Evolutionary conservation across 1,140 invertebrate genomes (phyloP).

Genomic region (Megalonaias nervosa): DNA sequence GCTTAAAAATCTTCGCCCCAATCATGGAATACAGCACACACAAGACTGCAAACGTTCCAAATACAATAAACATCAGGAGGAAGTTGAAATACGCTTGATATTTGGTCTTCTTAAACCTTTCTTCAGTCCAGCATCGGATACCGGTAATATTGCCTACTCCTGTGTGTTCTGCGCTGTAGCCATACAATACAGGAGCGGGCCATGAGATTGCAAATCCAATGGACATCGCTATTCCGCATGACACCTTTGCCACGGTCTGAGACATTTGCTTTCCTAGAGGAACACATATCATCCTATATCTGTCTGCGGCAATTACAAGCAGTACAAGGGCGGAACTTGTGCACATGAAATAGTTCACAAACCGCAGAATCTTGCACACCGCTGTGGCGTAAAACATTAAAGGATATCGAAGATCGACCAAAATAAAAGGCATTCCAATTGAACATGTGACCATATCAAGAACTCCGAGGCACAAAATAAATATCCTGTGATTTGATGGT

Average conservation of each 20-base stretch:
- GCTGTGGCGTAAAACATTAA: conserved; percentile 38
- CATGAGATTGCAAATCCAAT: no score
- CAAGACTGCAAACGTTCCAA: conserved; percentile 33
- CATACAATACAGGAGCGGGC: no score
- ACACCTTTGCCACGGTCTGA: no score
- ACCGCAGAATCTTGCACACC: conserved; percentile 41
- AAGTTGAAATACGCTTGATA: conserved; percentile 34
- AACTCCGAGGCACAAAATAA: conserved; percentile 46
- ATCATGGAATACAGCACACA: conserved; percentile 44
- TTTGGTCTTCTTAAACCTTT: background rate
- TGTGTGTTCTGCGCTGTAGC: no score
- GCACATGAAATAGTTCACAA: conserved; percentile 36
- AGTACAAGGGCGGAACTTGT: conserved; percentile 39
- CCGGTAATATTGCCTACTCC: no score
- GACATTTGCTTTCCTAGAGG: no score
- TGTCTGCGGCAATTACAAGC: conserved; percentile 29
- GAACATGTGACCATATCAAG: conserved; percentile 48
- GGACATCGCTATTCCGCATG: no score
- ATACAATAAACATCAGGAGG: conserved; percentile 29
- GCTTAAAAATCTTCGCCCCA: conserved; percentile 37
- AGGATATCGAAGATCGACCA: conserved; percentile 43
- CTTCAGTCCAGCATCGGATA: no score
- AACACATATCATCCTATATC: background rate
- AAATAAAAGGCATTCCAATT: conserved; percentile 48
- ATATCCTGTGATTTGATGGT: conserved; percentile 41